Evolutionary conservation across 2,797 vertebrate species (phyloP).

Genomic region (Chrysocyon brachyurus): DNA sequence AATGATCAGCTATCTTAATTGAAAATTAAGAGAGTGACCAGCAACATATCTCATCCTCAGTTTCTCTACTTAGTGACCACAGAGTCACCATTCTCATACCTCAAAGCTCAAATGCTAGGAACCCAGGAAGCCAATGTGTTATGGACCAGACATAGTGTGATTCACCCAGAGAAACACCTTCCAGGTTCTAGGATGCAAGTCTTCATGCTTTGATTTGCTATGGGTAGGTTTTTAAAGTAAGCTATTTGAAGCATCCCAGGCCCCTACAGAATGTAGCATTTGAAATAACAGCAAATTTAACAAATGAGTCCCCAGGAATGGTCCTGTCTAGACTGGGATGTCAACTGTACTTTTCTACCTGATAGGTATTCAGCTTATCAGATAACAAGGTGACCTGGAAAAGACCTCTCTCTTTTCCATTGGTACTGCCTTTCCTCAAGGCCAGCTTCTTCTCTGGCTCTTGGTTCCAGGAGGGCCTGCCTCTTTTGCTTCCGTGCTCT

Average conservation of each 20-base stretch:
- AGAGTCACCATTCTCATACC: background rate
- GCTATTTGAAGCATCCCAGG: background rate
- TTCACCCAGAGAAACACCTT: background rate
- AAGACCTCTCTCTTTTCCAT: background rate
- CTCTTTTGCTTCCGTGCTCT: background rate
- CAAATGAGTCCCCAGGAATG: background rate
- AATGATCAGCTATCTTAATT: background rate
- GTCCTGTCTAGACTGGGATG: background rate
- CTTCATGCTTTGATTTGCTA: background rate
- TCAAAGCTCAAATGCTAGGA: background rate
- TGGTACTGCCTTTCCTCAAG: background rate
- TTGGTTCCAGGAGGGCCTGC: background rate
- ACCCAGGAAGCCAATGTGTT: background rate
- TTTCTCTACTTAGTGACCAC: background rate
- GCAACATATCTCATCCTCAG: background rate
- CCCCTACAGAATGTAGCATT: background rate
- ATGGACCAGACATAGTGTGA: background rate
- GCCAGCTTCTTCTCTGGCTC: background rate
- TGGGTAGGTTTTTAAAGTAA: background rate
- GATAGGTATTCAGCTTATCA: background rate
- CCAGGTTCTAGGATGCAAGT: background rate
- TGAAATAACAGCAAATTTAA: slow-evolving; percentile 11
- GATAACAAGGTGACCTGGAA: background rate
- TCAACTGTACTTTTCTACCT: background rate
- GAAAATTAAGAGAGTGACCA: background rate